A percentile compares a stretch with the other conserved stretches of the same genome.
Evolutionary conservation across 2,888 invertebrate genomes (phyloP).

Genomic region (Tachina fera): DNA sequence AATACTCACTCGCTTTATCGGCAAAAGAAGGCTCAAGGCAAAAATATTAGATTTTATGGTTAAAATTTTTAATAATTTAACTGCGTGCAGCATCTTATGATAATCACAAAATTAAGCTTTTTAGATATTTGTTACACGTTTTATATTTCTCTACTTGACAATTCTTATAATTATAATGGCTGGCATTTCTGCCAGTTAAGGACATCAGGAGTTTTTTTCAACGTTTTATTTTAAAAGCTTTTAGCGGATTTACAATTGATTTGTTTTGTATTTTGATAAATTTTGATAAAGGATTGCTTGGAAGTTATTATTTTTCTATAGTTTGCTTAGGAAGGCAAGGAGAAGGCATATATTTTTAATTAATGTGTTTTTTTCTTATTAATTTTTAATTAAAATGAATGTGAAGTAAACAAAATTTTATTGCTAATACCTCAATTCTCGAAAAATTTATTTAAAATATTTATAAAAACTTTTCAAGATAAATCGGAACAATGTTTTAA

Average conservation of each 20-base stretch:
- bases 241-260: conserved; percentile 11
- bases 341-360: neutral
- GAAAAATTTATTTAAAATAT: no score
- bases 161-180: conserved; percentile 54
- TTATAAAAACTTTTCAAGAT: no score
- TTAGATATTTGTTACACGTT: conserved; percentile 68
- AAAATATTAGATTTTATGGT: conserved; percentile 79
- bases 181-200: conserved; percentile 32
- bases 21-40: conserved; percentile 68
- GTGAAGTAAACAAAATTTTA: no score
- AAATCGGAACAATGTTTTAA: no score
- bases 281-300: neutral
- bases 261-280: neutral
- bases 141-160: conserved; percentile 48
- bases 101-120: conserved; percentile 67
- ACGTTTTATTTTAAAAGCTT: conserved; percentile 26
- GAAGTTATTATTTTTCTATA: neutral
- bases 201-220: neutral
- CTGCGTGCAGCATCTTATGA: conserved; percentile 65
- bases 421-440: no score
- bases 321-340: neutral
- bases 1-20: conserved; percentile 14
- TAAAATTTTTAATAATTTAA: conserved; percentile 80
- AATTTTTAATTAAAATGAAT: no score
- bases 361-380: no score